Evolutionary conservation across 1,140 invertebrate genomes (phyloP), one percentile per base, ranked within the genome.

Genomic region (Solen grandis): DNA sequence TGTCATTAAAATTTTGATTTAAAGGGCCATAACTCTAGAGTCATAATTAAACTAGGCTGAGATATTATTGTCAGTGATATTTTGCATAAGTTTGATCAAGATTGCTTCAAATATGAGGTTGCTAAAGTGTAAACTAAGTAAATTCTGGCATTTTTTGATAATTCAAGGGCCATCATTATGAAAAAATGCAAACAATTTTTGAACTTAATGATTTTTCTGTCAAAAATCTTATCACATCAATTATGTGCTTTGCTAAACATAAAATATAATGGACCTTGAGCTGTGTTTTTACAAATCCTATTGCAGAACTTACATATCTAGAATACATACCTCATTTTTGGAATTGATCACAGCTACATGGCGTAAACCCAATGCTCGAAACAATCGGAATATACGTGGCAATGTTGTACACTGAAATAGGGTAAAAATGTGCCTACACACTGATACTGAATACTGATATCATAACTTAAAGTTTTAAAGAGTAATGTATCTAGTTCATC

Each of bases 321-420:
- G 2, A n/a, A 14, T 63, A 57, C 59, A 76, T 82, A 97, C 96
- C 90, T 96, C 94, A 91, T 99, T 97, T 38, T 94, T 94, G 88
- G 97, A 96, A 92, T 99, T 97, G 0, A 99, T 95, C 22, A 99
- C 97, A 65, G 97, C 95, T 85, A 99, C 93, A 93, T 99, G 98
- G 14, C 99, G 93, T 65, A 99, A 93, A 1, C 98, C 98, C 16
- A 99, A 92, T 25, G 96, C 97, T 82, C 98, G 93, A 91, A 99
- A 99, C n/a, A 99, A 93, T 72, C 95, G 93, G 90, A 99, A 99
- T 84, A 98, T 95, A 78, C 97, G 94, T 60, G 97, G 96, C 62
- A 99, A 93, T 2, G 97, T 97, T 54, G 97, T 95, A 85, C 94
- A 95, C 94, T 97, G 92, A 74, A 95, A 95, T 59, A 83, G 85